Evolutionary conservation across 1,140 invertebrate species (phyloP), one percentile per base, ranked within the genome.

Genomic region (Drosophila guanche): DNA sequence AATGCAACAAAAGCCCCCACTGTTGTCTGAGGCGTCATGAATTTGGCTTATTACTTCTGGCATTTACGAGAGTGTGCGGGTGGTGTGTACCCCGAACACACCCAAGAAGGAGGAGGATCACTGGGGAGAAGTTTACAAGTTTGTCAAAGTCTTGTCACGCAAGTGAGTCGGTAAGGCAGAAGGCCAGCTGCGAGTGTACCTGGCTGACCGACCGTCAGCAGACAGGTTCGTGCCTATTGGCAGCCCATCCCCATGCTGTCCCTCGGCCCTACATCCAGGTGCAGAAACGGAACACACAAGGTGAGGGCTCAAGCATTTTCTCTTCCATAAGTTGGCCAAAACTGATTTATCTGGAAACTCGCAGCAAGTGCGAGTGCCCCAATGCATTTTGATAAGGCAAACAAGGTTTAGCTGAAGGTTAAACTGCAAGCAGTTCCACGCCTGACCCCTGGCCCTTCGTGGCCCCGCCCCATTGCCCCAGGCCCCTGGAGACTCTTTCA

Each of bases 351-450:
- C 63, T 62, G 53, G 59, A 46, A 71, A n/a, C n/a, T 41, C 20
- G 52, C 8, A 41, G 37, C 40, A 41, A 42, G 25, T 8, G 16
- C 16, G 16, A 45, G 14, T 7, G 5, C 20, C 22, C 42, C 53
- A 56, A 29, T 86, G 83, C 83, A 88, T 88, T 83, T 55, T 88
- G 83, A 86, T 86, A 72, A 83, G 83, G 83, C 66, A 77, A 83
- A 79, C 83, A 88, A 83, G 80, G 83, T 81, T 52, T 14, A 33
- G 0, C 43, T 37, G 42, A 57, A 71, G 54, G 60, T 43, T 58
- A 59, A 45, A 41, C 40, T 33, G 27, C 16, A 61, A 61, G 6
- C 33, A 37, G 3, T 3, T 10, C 8, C 8, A 10, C 8, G 2
- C 1, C 8, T 33, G 8, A 33, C 29, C 29, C 1, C 8, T 20